A percentile compares a stretch with the other conserved stretches of the same genome.
These are phyloP conservation scores for Vimba vimba DNA, from an alignment of 2,113 vertebrate species.

Conservation along the genomic window DNA sequence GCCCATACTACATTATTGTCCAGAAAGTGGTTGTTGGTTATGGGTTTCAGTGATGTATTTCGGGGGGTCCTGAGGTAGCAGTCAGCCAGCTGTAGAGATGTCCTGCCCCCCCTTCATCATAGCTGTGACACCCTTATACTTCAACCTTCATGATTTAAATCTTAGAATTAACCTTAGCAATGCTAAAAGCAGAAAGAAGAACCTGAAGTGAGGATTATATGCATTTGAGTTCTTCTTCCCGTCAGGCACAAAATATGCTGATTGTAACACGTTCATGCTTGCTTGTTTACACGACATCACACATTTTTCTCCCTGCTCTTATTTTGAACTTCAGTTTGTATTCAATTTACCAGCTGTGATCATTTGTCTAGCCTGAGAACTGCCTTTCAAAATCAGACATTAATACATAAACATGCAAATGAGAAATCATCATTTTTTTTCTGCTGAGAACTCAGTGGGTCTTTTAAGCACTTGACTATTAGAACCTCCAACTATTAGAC, in stretches of 20 bases:
- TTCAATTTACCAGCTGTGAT: not conserved
- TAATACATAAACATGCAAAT: not conserved
- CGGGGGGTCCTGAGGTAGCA: conserved; percentile 61
- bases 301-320: not conserved
- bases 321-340: not conserved
- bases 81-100: conserved; percentile 77
- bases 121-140: conserved; percentile 34
- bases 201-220: not conserved
- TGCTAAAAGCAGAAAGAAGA: not conserved
- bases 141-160: not conserved
- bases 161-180: not conserved
- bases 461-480: conserved; percentile 20
- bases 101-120: conserved; percentile 45
- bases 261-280: not conserved
- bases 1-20: not conserved
- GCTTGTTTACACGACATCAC: not conserved
- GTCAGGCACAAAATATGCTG: not conserved
- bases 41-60: conserved; percentile 57
- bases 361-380: conserved; percentile 5
- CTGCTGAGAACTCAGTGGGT: not conserved
- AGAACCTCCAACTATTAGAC: not conserved
- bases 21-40: not conserved
- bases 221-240: conserved; percentile 4
- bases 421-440: not conserved
- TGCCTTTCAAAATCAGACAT: not conserved